These are phyloP conservation scores for Pleuronectes platessa DNA, from an alignment of 2,113 vertebrate genomes.

Conservation along the genomic window DNA sequence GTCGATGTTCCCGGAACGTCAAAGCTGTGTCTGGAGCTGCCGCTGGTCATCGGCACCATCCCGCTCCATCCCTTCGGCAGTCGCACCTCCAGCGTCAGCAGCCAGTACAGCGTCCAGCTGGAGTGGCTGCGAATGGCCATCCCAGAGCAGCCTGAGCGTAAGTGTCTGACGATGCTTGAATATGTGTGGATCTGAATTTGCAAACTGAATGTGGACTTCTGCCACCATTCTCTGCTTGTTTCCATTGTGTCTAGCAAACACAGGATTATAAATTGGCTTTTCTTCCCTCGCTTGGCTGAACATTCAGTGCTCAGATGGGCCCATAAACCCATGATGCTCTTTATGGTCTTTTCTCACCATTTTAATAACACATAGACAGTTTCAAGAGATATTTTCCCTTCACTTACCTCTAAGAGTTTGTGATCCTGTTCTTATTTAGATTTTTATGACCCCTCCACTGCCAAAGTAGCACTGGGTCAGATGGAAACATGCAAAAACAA, in stretches of 20 bases:
- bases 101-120: conserved; percentile 89
- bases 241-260: neutral
- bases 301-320: neutral
- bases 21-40: conserved; percentile 93
- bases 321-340: neutral
- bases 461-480: neutral
- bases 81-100: conserved; percentile 91
- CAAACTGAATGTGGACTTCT: neutral
- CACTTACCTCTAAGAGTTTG: neutral
- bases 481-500: conserved; percentile 19
- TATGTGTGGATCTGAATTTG: neutral
- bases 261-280: neutral
- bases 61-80: conserved; percentile 92
- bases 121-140: conserved; percentile 89
- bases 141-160: conserved; percentile 90
- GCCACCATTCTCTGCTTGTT: too few species aligned
- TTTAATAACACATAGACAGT: neutral
- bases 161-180: conserved; percentile 56
- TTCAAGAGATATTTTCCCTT: neutral
- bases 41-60: conserved; percentile 94
- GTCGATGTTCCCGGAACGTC: conserved; percentile 94
- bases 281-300: neutral
- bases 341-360: neutral
- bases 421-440: conserved; percentile 10
- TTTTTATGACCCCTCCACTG: conserved; percentile 12